phyloP scores from a whole-genome alignment of 2,888 invertebrate genomes.

The Syrphus vitripennis region DNA sequence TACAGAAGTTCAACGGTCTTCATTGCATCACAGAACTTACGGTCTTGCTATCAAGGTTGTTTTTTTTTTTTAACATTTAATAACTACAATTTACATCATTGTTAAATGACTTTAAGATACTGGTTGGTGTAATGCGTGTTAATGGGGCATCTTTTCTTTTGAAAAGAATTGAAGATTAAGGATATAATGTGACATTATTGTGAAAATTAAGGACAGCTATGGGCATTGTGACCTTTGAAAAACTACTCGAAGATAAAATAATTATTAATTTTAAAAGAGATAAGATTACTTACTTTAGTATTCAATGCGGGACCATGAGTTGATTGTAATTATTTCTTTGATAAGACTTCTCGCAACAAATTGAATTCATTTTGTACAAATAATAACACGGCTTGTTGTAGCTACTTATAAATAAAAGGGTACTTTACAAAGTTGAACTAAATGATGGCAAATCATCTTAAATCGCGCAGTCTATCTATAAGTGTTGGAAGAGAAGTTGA shows the following conservation, averaged over 20 bases:
- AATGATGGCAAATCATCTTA: no score
- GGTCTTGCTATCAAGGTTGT: neutral
- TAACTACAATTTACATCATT: conserved; percentile 5
- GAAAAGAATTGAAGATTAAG: conserved; percentile 2
- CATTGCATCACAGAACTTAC: neutral
- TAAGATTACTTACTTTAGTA: neutral
- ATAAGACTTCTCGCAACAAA: neutral
- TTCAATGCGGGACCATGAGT: neutral
- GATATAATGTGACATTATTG: neutral
- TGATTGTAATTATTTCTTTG: neutral
- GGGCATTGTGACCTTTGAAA: neutral
- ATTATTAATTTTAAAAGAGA: neutral
- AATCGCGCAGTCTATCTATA: no score
- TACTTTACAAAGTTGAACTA: no score
- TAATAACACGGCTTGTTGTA: no score
- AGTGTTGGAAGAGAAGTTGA: no score
- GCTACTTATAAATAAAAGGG: no score
- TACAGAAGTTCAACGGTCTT: conserved; percentile 45
- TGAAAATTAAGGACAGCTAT: neutral
- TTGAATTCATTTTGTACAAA: neutral
- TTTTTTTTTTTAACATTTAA: neutral
- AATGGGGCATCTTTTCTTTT: neutral
- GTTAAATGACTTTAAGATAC: conserved; percentile 11
- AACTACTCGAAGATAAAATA: neutral
- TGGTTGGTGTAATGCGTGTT: neutral